Evolutionary conservation across 2,888 invertebrate genomes (phyloP), one percentile per base, ranked within the genome.

Genomic region (Megaustenia siamemsis): DNA sequence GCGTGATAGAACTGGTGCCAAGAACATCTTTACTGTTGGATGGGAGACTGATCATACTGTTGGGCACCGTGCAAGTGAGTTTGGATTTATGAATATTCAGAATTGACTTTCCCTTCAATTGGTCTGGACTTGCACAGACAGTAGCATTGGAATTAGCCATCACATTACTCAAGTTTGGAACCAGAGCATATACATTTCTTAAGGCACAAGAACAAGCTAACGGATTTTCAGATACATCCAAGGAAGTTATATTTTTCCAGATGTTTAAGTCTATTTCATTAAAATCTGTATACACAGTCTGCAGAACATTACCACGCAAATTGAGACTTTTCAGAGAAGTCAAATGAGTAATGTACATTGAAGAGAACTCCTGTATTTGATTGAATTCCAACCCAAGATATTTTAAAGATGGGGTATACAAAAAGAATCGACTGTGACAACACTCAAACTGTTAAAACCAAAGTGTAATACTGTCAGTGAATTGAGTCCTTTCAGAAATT

Each of bases 201-300:
- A 92, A 75, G 49, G 85, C 88, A 87, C 93, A 93, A 5, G 91
- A 90, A 79, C 93, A 93, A n/a, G 91, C 90, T 49, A 90, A 89
- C n/a, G 90, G 90, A 83, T 93, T 93, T 82, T 83, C 78, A 56
- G 87, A 83, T 5, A 90, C 35, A 71, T 87, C 84, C 12, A 91
- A 86, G 21, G 86, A 88, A 15, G 38, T 66, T 6, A 91, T 56
- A 28, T 86, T 85, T 56, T 90, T 89, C 45, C 82, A 66, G 1
- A 90, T 21, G 71, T 88, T 76, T 1, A 90, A 77, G 28, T 43
- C 76, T 60, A 45, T 53, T 53, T 32, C 38, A 89, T 79, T 32
- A 60, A 43, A 12, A 71, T 79, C 38, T 90, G 85, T 77, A 82
- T 78, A 24, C 24, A 81, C 3, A 71, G 73, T 32, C 40, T 28